Evolutionary conservation across 2,888 invertebrate species (phyloP), one percentile per base, ranked within the genome.

Genomic region (Harpalus rufipes): DNA sequence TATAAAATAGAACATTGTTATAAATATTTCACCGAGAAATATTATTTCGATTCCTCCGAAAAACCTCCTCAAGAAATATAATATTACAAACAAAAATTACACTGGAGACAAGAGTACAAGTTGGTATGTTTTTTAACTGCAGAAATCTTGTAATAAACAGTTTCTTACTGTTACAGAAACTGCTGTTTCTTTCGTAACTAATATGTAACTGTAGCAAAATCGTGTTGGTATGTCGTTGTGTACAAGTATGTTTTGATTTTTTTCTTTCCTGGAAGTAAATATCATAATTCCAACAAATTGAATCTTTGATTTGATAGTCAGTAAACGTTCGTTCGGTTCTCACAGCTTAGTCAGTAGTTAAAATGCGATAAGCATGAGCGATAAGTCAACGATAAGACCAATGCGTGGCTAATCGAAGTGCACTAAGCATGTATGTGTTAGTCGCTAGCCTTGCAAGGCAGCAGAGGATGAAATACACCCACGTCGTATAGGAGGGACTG

Each of bases 401-500:
- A 59, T 59, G 59, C 59, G 59, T 59, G 59, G 59, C 59, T 59
- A 59, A 59, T 59, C 59, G 14, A 18, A 59, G 59, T 18, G 16
- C 59, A 59, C 56, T 56, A 56, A 3, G 18, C 16, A 8, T 59
- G 59, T 14, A 59, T 59, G 59, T 12, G 18, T 21, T 18, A n/a
- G n/a, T 18, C 18, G 59, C 59, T 16, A 59, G 59, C 59, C 59
- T 59, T 59, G 59, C 59, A 59, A 59, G 59, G 59, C 59, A 59
- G 6, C 14, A 8, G 1, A 32, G 32, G 32, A 32, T 32, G 6
- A 5, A 32, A 56, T 32, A 32, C 32, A 32, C 32, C 32, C 32
- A 32, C 32, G 32, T 32, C 1, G 32, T 5, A 32, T 1, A 32
- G 3, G 32, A 32, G 32, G 32, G 6, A 32, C 32, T 32, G 32